Conservation (phyloP, 2,888 invertebrate genomes). For the Mamestra brassicae region DNA sequence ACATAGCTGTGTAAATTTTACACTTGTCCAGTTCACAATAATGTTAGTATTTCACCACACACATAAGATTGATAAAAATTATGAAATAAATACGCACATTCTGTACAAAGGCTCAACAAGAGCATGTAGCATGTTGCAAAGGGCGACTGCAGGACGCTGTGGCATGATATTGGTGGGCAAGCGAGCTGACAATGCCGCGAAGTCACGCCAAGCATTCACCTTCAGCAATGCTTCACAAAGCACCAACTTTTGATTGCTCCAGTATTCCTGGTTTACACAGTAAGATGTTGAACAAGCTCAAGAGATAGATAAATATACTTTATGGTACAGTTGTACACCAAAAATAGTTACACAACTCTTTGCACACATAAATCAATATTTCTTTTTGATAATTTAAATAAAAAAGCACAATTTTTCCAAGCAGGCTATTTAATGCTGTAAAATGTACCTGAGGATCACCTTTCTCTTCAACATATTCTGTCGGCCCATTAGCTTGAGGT, state of each 20-base stretch:
- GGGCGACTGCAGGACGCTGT: conserved; percentile 94
- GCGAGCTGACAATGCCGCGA: conserved; percentile 94
- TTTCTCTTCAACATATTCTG: conserved; percentile 92
- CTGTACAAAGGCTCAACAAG: conserved; percentile 97
- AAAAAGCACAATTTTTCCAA: too few species aligned
- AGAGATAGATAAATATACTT: too few species aligned
- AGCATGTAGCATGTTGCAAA: conserved; percentile 95
- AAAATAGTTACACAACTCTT: too few species aligned
- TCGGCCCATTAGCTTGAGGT: conserved; percentile 94
- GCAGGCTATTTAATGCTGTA: too few species aligned
- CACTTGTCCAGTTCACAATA: conserved; percentile 5
- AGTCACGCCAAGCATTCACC: conserved; percentile 97
- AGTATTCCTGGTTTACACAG: conserved; percentile 81
- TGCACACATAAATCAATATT: too few species aligned
- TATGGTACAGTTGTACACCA: too few species aligned
- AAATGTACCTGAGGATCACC: conserved; percentile 91
- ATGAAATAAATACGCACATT: conserved; percentile 85
- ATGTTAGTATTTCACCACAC: background rate
- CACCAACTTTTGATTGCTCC: conserved; percentile 97
- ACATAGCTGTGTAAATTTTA: conserved; percentile 30
- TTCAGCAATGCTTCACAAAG: conserved; percentile 96
- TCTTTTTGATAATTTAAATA: background rate
- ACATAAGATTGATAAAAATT: conserved; percentile 1
- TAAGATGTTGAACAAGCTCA: conserved; percentile 6
- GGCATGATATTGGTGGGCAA: conserved; percentile 96